These are phyloP conservation scores for Montipora capricornis DNA, from an alignment of 64 coral and sea anemone species.

Conservation along the genomic window DNA sequence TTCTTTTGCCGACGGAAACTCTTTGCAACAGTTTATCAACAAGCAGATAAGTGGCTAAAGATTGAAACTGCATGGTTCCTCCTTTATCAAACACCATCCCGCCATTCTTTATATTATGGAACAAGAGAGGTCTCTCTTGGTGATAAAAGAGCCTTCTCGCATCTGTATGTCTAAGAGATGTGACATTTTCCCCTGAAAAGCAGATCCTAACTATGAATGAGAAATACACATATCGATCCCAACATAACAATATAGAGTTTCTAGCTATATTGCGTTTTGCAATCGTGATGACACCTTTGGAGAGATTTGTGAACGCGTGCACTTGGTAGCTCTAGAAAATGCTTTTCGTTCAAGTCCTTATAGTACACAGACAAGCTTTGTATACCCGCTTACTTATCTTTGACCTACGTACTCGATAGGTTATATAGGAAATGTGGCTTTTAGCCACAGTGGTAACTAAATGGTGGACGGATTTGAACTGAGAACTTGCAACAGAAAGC, in stretches of 20 bases:
- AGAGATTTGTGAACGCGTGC: neutral
- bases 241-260: neutral
- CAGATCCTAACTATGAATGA: neutral
- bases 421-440: neutral
- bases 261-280: neutral
- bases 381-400: neutral
- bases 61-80: neutral
- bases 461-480: neutral
- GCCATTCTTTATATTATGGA: neutral
- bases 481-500: neutral
- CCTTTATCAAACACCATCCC: neutral
- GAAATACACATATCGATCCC: neutral
- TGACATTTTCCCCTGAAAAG: neutral
- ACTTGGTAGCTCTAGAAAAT: neutral
- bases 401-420: neutral
- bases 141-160: neutral
- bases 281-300: neutral
- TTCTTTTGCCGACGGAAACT: conserved; percentile 46
- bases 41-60: conserved; percentile 36
- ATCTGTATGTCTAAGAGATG: neutral
- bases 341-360: neutral
- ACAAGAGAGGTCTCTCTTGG: neutral
- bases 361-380: neutral
- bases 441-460: neutral
- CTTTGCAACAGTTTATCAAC: conserved; percentile 42